Conservation (phyloP, 2,797 vertebrate species). For the Dendrocincla fuliginosa region DNA sequence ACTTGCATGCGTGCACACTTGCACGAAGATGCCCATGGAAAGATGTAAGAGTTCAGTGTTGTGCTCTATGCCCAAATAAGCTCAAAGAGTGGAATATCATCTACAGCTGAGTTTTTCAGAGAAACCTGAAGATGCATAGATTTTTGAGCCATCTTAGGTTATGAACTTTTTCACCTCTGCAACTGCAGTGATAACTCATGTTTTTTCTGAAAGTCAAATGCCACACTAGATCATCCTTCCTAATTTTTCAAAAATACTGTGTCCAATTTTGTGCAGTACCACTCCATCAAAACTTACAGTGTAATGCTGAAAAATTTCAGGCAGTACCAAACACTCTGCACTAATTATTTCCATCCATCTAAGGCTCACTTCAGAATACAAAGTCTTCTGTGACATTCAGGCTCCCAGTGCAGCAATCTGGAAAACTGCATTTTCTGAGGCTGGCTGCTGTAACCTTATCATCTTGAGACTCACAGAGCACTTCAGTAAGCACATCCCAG, state of each 20-base stretch:
- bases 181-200: not conserved
- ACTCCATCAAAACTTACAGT: not conserved
- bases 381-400: not conserved
- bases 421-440: not conserved
- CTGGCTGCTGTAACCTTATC: not conserved
- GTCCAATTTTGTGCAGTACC: not conserved
- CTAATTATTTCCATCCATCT: not conserved
- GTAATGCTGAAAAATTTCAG: not conserved
- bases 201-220: not conserved
- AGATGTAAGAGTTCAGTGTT: not conserved
- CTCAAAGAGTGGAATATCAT: not conserved
- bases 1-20: not conserved
- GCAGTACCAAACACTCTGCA: not conserved
- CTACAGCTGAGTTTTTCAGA: not conserved
- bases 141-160: not conserved
- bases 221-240: not conserved
- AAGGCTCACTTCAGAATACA: not conserved
- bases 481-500: accelerated
- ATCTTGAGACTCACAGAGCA: not conserved
- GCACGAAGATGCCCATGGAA: not conserved
- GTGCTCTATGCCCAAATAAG: not conserved
- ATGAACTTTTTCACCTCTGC: not conserved
- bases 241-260: not conserved
- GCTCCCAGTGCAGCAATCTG: not conserved
- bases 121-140: not conserved